Percentiles rank a stretch among this genome's conserved stretches.
Evolutionary conservation across 2,797 vertebrate genomes (phyloP).

Genomic region (Sternarchorhynchus goeldii): DNA sequence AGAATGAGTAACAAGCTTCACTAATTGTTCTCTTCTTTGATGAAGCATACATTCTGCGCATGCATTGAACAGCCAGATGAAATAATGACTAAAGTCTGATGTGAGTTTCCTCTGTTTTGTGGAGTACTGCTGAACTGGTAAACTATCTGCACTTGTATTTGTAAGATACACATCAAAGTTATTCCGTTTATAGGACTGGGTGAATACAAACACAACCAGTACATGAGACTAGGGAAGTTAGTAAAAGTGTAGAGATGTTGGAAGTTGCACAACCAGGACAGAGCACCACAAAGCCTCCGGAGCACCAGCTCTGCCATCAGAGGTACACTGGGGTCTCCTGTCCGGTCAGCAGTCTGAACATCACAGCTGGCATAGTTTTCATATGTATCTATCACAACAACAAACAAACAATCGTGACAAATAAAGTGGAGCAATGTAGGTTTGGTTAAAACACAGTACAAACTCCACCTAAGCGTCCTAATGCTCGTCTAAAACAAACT

Average conservation of each 20-base stretch:
- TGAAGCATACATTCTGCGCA: conserved; percentile 10
- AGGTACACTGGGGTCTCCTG: conserved; percentile 97
- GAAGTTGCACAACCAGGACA: conserved; percentile 2
- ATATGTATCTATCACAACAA: conserved; percentile 75
- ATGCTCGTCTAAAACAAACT: neutral
- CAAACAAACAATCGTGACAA: conserved; percentile 14
- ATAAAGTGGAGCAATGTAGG: neutral
- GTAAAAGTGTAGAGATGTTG: conserved; percentile 10
- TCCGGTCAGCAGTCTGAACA: conserved; percentile 96
- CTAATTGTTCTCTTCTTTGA: neutral
- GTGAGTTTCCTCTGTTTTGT: conserved; percentile 4
- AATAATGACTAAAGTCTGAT: neutral
- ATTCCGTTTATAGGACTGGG: conserved; percentile 21
- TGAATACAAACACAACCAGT: conserved; percentile 5
- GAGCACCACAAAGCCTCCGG: conserved; percentile 13
- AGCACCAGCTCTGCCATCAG: conserved; percentile 62
- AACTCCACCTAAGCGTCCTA: neutral
- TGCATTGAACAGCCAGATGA: conserved; percentile 16
- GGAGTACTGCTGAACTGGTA: conserved; percentile 3
- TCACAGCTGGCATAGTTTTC: conserved; percentile 89
- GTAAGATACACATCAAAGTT: conserved; percentile 1
- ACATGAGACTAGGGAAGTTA: conserved; percentile 1
- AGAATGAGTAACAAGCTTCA: conserved; percentile 16
- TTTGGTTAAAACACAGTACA: neutral
- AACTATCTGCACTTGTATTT: conserved; percentile 1